Base-by-base conservation (phyloP, 2,797 vertebrate genomes). In the Sebastes taczanowskii region DNA sequence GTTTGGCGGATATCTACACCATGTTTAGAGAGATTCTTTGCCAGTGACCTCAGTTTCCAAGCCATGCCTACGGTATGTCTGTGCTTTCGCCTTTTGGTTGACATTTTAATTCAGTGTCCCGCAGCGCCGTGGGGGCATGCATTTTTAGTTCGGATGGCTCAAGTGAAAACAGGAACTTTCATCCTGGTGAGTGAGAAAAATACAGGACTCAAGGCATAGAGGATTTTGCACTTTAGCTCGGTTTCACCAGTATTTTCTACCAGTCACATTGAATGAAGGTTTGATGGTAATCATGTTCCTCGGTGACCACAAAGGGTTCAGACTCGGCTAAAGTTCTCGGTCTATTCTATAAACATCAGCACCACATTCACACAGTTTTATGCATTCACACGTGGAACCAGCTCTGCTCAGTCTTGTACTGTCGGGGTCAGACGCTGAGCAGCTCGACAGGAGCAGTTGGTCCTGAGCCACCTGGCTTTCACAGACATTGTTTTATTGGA, bases 1-100 rank as follows among this genome's bases (percentile, higher is more conserved):
- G 29, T 61, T 82, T 84, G 68, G 46, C 23, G 27, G 55, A 72
- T 60, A 13, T 63, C 27, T 22, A 14, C 14, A 52, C 56, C 74
- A 64, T 62, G 69, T 16, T 23, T 11, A 77, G 38, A 58, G 66
- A 74, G 55, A 69, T 74, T 75, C 64, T 81, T 81, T 79, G 32
- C 74, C 32, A 61, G 79, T 70, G 35, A 87, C 34, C 60, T 78
- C 66, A 84, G 72, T 80, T 86, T 81, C 55, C 63, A 77, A 13
- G 18, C 10, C 6, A 66, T 67, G 77, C 29, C 34, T 38, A 67
- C 20, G 8, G 13, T 22, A 13, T 29, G 25, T 60, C 72, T 77
- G 56, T 78, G 42, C 32, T 71, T 25, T 76, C 16, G 14, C 38
- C 66, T 38, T 79, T 63, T 76, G n/a, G 42, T 53, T 69, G 71